phyloP scores from a whole-genome alignment of 2,888 invertebrate species.

The Euplagia quadripunctaria region DNA sequence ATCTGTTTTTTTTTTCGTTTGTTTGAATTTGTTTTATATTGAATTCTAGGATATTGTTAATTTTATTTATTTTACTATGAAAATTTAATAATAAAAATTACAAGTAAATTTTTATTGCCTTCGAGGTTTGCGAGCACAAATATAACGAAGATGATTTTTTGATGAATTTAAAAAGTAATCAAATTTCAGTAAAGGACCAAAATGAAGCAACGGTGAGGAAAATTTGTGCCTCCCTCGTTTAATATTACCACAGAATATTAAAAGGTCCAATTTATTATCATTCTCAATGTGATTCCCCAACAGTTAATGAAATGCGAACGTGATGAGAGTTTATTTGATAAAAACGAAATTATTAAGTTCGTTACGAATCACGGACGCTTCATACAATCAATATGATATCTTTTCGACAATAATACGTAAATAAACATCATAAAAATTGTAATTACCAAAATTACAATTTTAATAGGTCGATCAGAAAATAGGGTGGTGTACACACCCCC shows the following conservation, averaged over 20 bases:
- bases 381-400: slow-evolving; percentile 73
- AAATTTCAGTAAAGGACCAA: slow-evolving; percentile 1
- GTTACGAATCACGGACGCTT: slow-evolving; percentile 26
- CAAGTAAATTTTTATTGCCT: too few species aligned
- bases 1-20: too few species aligned
- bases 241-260: slow-evolving; percentile 23
- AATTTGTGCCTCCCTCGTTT: slow-evolving; percentile 22
- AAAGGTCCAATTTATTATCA: slow-evolving; percentile 24
- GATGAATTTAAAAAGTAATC: too few species aligned
- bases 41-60: too few species aligned
- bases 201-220: slow-evolving; percentile 12
- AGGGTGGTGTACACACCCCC: slow-evolving; percentile 45
- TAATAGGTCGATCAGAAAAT: slow-evolving; percentile 80
- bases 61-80: too few species aligned
- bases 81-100: too few species aligned
- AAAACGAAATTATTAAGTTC: slow-evolving; percentile 27
- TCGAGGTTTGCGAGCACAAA: too few species aligned
- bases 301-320: slow-evolving; percentile 25
- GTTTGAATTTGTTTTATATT: too few species aligned
- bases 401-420: slow-evolving; percentile 78
- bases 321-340: slow-evolving; percentile 31
- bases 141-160: too few species aligned
- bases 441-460: slow-evolving; percentile 77
- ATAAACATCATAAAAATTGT: too few species aligned
- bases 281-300: slow-evolving; percentile 19